A percentile compares a stretch with the other conserved stretches of the same genome.
These are phyloP conservation scores for Rhagoletis zephyria DNA, from an alignment of 1,140 invertebrate species.

Conservation along the genomic window DNA sequence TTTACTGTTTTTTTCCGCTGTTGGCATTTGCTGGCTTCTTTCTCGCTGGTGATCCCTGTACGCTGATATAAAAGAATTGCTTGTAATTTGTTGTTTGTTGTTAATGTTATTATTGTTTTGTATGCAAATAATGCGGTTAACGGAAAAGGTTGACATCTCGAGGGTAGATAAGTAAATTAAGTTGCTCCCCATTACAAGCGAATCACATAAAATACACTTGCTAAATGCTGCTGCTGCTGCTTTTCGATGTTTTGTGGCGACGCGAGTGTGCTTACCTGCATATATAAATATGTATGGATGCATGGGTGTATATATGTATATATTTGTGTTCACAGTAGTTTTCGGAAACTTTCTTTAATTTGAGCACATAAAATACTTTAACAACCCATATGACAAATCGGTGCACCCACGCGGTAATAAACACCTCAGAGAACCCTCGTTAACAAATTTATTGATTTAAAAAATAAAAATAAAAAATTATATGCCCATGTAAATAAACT, in stretches of 20 bases:
- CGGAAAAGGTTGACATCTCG: slow-evolving; percentile 52
- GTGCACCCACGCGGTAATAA: neutral
- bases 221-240: neutral
- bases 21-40: neutral
- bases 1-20: neutral
- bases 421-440: neutral
- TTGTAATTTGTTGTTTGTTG: slow-evolving; percentile 40
- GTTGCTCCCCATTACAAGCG: slow-evolving; percentile 44
- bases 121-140: slow-evolving; percentile 52
- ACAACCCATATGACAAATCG: slow-evolving; percentile 42
- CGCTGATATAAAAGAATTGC: neutral
- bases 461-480: neutral
- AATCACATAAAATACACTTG: slow-evolving; percentile 50
- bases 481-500: neutral
- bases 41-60: neutral
- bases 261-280: neutral
- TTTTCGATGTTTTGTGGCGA: neutral
- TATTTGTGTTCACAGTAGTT: neutral
- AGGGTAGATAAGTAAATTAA: slow-evolving; percentile 52
- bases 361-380: slow-evolving; percentile 33
- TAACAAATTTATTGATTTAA: neutral
- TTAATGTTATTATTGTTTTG: slow-evolving; percentile 20
- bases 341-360: slow-evolving; percentile 49
- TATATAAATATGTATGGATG: neutral
- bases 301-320: neutral